phyloP scores from a whole-genome alignment of 2,888 invertebrate species.

The Macrophya annulata region DNA sequence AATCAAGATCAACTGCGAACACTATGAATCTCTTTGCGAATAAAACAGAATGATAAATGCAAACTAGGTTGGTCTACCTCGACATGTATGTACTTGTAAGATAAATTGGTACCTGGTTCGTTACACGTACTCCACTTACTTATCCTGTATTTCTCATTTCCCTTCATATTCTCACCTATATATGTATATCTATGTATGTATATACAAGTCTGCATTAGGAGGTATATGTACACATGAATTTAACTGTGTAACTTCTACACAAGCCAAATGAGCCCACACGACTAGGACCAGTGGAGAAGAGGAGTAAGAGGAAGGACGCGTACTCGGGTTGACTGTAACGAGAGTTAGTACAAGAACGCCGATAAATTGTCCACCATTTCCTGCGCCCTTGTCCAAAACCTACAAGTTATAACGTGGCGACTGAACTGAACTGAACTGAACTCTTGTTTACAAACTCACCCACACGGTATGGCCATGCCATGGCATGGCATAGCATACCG shows the following conservation, averaged over 20 bases:
- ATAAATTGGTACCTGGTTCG: constrained; percentile 13
- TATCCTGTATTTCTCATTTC: constrained; percentile 21
- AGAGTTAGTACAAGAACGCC: constrained; percentile 53
- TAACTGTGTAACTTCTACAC: neutral
- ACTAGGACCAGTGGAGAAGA: neutral
- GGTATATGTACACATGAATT: neutral
- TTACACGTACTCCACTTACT: constrained; percentile 11
- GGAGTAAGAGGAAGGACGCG: constrained; percentile 17
- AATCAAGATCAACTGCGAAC: neutral
- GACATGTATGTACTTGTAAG: neutral
- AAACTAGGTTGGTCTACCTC: neutral
- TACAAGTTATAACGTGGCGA: constrained; percentile 46
- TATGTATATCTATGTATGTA: neutral
- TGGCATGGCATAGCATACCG: constrained; percentile 23
- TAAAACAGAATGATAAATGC: neutral
- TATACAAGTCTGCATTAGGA: neutral
- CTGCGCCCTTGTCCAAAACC: constrained; percentile 24
- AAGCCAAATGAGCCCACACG: neutral
- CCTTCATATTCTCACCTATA: constrained; percentile 7
- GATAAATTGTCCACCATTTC: constrained; percentile 54
- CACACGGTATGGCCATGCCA: constrained; percentile 10
- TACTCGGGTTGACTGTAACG: constrained; percentile 41
- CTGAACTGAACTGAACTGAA: constrained; percentile 39
- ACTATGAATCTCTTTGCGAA: neutral
- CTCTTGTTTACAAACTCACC: constrained; percentile 51